A percentile compares a stretch with the other conserved stretches of the same genome.
phyloP scores from a whole-genome alignment of 2,797 vertebrate species.

The Momotus momota region DNA sequence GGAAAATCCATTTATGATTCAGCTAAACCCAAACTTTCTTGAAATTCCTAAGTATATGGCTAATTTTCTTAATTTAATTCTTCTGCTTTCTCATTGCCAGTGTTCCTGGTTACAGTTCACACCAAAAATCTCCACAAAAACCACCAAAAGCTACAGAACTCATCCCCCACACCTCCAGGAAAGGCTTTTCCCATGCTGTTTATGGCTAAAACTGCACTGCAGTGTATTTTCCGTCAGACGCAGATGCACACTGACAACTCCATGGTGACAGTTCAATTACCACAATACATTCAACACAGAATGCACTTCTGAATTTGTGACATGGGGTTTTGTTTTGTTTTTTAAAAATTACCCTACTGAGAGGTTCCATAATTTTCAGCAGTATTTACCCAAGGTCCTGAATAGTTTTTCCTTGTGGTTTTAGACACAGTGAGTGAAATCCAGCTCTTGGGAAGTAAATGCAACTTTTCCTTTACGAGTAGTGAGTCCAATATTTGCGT shows the following conservation, averaged over 20 bases:
- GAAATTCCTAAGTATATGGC: background rate
- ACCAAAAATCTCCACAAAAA: background rate
- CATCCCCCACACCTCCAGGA: background rate
- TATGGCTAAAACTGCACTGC: background rate
- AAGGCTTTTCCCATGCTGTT: background rate
- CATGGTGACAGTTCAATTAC: constrained; percentile 26
- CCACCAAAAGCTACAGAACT: background rate
- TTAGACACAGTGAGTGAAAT: background rate
- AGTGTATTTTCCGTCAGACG: constrained; percentile 41
- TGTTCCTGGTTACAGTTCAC: background rate
- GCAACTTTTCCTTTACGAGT: background rate
- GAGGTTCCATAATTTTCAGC: background rate
- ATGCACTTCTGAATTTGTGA: background rate
- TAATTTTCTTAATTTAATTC: background rate
- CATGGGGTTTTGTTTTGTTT: background rate
- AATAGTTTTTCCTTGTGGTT: background rate
- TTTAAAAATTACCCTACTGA: background rate
- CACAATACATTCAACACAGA: background rate
- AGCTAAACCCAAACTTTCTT: background rate
- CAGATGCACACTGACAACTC: constrained; percentile 16
- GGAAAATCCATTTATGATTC: background rate
- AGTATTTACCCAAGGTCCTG: background rate
- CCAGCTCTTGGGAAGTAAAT: background rate
- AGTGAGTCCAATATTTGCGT: background rate
- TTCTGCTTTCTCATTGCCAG: background rate